Evolutionary conservation across 2,888 invertebrate species (phyloP).

Genomic region (Idaea dimidiata): DNA sequence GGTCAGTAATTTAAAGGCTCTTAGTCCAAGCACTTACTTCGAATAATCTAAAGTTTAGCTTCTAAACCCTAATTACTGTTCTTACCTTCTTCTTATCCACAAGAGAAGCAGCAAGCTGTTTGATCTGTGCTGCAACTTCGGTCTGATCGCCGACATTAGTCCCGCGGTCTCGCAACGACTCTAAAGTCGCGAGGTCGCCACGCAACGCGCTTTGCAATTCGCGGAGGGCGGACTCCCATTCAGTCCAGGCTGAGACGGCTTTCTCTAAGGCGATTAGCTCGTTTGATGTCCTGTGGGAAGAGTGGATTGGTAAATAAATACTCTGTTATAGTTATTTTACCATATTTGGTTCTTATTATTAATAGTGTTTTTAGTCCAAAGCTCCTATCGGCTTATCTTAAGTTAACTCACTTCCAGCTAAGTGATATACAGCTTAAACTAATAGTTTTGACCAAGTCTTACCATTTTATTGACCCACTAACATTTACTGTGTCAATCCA

Average conservation of each 20-base stretch:
- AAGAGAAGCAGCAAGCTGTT: conserved; percentile 82
- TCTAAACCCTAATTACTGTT: not conserved
- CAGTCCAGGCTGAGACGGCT: conserved; percentile 86
- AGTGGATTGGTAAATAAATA: conserved; percentile 5
- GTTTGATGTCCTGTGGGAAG: conserved; percentile 82
- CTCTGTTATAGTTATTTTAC: conserved; percentile 1
- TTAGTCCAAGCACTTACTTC: too few species aligned
- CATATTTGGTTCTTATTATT: too few species aligned
- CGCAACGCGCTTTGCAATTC: conserved; percentile 88
- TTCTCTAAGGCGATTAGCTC: conserved; percentile 87
- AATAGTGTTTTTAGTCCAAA: too few species aligned
- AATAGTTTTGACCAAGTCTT: too few species aligned
- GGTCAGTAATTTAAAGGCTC: too few species aligned
- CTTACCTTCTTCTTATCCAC: conserved; percentile 73
- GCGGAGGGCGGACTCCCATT: conserved; percentile 87
- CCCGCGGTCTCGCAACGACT: conserved; percentile 78
- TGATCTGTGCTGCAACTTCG: conserved; percentile 79
- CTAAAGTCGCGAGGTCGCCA: conserved; percentile 81
- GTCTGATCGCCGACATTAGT: conserved; percentile 79
- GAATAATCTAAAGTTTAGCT: too few species aligned
- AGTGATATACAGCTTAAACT: too few species aligned
- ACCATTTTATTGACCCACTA: too few species aligned
- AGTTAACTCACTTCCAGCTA: too few species aligned
- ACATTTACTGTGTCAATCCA: too few species aligned
- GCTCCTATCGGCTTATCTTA: too few species aligned